Evolutionary conservation across 2,113 vertebrate genomes (phyloP).

Genomic region (Tyrannus savana): DNA sequence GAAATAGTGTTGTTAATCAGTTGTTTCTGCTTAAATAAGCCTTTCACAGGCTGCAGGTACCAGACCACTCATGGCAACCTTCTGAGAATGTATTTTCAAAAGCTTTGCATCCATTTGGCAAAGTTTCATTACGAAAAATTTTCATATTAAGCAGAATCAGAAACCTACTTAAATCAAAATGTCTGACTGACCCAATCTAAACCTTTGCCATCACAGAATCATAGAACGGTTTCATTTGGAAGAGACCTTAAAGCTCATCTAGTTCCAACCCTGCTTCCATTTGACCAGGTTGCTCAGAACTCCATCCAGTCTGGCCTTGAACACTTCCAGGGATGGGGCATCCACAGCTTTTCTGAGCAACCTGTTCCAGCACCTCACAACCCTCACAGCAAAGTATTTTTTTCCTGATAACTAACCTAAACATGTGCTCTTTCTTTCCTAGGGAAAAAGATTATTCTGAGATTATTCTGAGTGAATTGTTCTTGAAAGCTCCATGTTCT

Average conservation of each 20-base stretch:
- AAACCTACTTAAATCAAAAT: neutral
- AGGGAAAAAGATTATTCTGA: neutral
- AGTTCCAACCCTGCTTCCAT: neutral
- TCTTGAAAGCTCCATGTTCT: neutral
- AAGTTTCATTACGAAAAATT: neutral
- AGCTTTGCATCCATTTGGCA: neutral
- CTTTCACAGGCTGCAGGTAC: neutral
- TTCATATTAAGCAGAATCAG: neutral
- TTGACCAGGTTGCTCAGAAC: neutral
- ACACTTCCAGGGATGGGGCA: neutral
- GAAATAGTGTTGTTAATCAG: neutral
- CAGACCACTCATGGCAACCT: neutral
- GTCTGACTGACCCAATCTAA: neutral
- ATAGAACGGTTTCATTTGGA: neutral
- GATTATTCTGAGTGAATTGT: neutral
- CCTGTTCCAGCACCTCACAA: fast-evolving
- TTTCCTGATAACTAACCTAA: neutral
- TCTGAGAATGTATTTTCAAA: neutral
- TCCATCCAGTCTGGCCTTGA: neutral
- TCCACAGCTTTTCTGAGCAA: fast-evolving
- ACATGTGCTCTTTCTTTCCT: neutral
- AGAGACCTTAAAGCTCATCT: neutral
- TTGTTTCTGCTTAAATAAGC: neutral
- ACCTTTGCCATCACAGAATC: neutral
- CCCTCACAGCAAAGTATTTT: neutral